These are phyloP conservation scores for Cotesia congregata DNA, from an alignment of 2,888 invertebrate species.

Conservation along the genomic window DNA sequence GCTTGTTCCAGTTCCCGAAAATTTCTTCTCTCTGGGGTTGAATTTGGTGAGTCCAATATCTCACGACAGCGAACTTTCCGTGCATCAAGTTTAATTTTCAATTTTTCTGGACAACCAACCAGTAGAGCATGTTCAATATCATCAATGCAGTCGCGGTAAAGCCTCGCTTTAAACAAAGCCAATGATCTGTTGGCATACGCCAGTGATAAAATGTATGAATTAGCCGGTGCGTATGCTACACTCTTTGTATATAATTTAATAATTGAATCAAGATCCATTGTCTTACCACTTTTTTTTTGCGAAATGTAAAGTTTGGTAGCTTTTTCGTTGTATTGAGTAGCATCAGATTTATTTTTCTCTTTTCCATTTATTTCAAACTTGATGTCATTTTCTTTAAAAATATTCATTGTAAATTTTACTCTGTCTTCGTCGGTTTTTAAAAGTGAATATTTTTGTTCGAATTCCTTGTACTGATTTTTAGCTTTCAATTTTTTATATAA, in stretches of 20 bases:
- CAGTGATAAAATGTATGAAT: slow-evolving; percentile 75
- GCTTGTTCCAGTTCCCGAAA: slow-evolving; percentile 52
- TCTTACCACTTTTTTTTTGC: slow-evolving; percentile 62
- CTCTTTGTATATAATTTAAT: slow-evolving; percentile 76
- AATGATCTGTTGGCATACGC: slow-evolving; percentile 85
- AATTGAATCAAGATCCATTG: slow-evolving; percentile 36
- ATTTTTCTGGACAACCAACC: slow-evolving; percentile 75
- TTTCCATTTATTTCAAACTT: slow-evolving; percentile 57
- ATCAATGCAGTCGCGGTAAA: slow-evolving; percentile 77
- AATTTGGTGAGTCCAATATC: slow-evolving; percentile 2
- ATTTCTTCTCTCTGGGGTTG: slow-evolving; percentile 32
- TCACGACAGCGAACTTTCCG: slow-evolving; percentile 73
- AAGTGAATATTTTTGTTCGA: slow-evolving; percentile 35
- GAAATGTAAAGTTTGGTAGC: slow-evolving; percentile 75
- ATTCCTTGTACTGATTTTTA: neutral
- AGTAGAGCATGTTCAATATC: slow-evolving; percentile 79
- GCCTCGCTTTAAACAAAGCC: slow-evolving; percentile 76
- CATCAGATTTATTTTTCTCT: slow-evolving; percentile 71
- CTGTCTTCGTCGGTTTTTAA: slow-evolving; percentile 70
- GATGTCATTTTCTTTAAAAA: slow-evolving; percentile 69
- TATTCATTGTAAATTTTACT: slow-evolving; percentile 70
- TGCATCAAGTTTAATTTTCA: slow-evolving; percentile 76
- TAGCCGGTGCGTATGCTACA: slow-evolving; percentile 75
- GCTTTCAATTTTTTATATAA: neutral
- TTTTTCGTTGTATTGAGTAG: slow-evolving; percentile 74